A percentile compares a stretch with the other conserved stretches of the same genome.
phyloP scores from a whole-genome alignment of 1,140 invertebrate species.

The Paraescarpia echinospica region DNA sequence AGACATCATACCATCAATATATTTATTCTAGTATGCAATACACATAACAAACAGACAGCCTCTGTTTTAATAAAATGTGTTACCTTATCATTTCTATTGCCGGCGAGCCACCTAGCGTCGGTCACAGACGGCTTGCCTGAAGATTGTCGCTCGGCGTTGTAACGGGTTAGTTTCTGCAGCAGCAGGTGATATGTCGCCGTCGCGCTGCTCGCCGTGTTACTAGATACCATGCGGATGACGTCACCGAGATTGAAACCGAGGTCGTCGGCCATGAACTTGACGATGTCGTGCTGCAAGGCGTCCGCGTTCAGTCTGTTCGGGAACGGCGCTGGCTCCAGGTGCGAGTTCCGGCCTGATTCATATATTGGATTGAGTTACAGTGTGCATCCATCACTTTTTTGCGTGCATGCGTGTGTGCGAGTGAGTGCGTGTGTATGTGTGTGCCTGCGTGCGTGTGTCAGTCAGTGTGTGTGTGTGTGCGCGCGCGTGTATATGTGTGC shows the following conservation, averaged over 20 bases:
- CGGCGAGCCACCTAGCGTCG: background rate
- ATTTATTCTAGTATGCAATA: too few species aligned
- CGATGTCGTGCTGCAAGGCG: conserved; percentile 45
- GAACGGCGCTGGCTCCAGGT: conserved; percentile 33
- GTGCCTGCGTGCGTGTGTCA: background rate
- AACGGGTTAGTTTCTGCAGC: conserved; percentile 36
- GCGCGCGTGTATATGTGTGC: background rate
- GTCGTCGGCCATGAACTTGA: conserved; percentile 50
- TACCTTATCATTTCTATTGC: background rate
- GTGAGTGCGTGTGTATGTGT: background rate
- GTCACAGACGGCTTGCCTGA: background rate
- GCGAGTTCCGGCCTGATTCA: conserved; percentile 28
- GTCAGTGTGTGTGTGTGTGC: background rate
- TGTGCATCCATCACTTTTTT: background rate
- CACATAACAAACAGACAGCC: too few species aligned
- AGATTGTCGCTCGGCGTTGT: conserved; percentile 27
- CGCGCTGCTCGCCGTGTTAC: conserved; percentile 49
- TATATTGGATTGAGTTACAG: background rate
- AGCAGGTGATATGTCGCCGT: conserved; percentile 52
- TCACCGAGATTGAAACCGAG: conserved; percentile 50
- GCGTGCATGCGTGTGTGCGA: background rate
- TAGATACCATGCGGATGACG: conserved; percentile 48
- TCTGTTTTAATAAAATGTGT: too few species aligned
- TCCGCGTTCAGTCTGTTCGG: conserved; percentile 44
- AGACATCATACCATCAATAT: too few species aligned